Evolutionary conservation across 2,888 invertebrate genomes (phyloP).

Genomic region (Phoronis australis): DNA sequence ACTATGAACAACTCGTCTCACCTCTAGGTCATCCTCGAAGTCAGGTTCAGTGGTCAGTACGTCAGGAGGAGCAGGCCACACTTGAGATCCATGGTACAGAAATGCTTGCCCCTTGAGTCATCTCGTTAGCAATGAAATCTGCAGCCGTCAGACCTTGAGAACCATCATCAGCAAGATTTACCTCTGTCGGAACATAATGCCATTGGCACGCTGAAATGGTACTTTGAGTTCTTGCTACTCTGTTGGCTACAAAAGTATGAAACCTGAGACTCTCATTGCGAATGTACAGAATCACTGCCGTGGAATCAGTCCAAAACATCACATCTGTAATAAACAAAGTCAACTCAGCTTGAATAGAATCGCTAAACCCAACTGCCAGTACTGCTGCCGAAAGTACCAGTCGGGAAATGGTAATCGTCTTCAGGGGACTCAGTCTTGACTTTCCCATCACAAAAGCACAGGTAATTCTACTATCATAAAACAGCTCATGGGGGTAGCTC

Average conservation of each 20-base stretch:
- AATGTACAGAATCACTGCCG: background rate
- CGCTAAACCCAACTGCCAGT: slow-evolving; percentile 3
- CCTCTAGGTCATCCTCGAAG: background rate
- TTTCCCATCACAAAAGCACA: slow-evolving; percentile 9
- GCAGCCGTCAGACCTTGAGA: background rate
- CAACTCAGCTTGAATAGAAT: background rate
- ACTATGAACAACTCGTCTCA: too few relatives aligned
- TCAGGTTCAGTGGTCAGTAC: background rate
- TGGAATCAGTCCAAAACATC: slow-evolving; percentile 1
- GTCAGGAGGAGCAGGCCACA: background rate
- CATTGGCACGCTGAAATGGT: background rate
- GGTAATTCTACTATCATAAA: too few relatives aligned
- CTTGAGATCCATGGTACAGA: background rate
- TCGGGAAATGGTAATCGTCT: slow-evolving; percentile 12
- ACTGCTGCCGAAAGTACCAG: slow-evolving; percentile 15
- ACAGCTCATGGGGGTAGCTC: too few relatives aligned
- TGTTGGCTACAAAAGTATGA: slow-evolving; percentile 1
- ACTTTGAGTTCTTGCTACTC: background rate
- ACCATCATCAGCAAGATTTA: slow-evolving; percentile 1
- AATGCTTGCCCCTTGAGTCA: slow-evolving; percentile 1
- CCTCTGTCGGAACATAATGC: background rate
- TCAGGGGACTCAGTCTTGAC: slow-evolving; percentile 10
- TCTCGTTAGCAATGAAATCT: background rate
- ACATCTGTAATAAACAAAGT: too few relatives aligned
- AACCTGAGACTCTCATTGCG: background rate